phyloP scores from a whole-genome alignment of 2,113 vertebrate species.

The Origma solitaria region DNA sequence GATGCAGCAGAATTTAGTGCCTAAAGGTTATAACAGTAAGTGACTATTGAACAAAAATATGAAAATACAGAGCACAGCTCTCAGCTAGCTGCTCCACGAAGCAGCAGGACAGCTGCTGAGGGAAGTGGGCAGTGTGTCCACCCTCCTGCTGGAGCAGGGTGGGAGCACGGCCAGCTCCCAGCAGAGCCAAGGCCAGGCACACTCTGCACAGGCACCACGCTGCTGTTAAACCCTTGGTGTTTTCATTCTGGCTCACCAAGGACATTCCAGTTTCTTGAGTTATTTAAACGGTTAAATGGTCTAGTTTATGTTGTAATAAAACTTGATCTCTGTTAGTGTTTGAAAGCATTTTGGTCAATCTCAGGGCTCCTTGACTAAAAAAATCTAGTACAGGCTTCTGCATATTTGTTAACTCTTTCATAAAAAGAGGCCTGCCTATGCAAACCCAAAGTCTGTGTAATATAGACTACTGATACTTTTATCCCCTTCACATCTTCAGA shows the following conservation, averaged over 20 bases:
- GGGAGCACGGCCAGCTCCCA: background rate
- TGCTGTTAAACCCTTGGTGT: background rate
- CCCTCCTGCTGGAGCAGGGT: rapidly evolving
- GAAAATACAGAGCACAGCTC: background rate
- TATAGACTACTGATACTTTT: background rate
- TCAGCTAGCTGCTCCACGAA: background rate
- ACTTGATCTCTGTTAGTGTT: background rate
- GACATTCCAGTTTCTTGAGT: background rate
- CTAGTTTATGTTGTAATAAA: background rate
- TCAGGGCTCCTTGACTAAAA: background rate
- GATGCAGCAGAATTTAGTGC: background rate
- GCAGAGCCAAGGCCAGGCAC: background rate
- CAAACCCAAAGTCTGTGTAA: background rate
- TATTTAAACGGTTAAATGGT: background rate
- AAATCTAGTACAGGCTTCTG: background rate
- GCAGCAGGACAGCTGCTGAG: background rate
- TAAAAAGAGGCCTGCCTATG: background rate
- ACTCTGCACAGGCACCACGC: background rate
- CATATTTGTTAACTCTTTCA: background rate
- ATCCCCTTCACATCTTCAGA: constrained; percentile 21
- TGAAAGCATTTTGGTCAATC: background rate
- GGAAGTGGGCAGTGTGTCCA: background rate
- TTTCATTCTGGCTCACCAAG: background rate
- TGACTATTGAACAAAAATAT: background rate
- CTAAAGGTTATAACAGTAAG: background rate